These are phyloP conservation scores for Engraulis encrasicolus DNA, from an alignment of 2,113 vertebrate species.

Conservation along the genomic window DNA sequence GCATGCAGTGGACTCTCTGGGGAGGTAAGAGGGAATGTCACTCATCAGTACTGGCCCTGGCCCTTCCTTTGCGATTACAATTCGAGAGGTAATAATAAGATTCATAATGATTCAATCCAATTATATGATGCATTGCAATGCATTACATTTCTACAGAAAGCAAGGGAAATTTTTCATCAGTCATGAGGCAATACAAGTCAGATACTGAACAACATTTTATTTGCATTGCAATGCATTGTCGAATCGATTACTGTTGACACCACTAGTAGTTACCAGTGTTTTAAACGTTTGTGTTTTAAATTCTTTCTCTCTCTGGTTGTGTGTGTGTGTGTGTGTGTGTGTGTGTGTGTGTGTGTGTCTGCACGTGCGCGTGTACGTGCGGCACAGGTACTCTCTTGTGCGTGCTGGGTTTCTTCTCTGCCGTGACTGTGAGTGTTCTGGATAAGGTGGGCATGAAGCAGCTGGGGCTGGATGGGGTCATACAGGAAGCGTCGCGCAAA, in stretches of 20 bases:
- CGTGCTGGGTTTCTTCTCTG: constrained; percentile 75
- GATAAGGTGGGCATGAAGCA: constrained; percentile 81
- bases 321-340: constrained; percentile 26
- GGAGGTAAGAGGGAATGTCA: constrained; percentile 62
- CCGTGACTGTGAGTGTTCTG: constrained; percentile 72
- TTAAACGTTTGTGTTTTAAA: too few species aligned
- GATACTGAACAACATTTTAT: not conserved
- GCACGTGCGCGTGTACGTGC: not conserved
- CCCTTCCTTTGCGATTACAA: too few species aligned
- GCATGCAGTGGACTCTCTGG: constrained; percentile 84
- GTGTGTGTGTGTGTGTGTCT: constrained; percentile 27
- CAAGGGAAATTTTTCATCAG: too few species aligned
- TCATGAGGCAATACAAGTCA: too few species aligned
- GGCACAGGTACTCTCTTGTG: constrained; percentile 75
- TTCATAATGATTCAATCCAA: too few species aligned
- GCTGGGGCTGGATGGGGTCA: constrained; percentile 76
- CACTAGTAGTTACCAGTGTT: too few species aligned
- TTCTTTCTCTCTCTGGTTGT: constrained; percentile 11
- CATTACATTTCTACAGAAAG: too few species aligned
- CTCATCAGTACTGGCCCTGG: too few species aligned
- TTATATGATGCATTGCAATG: too few species aligned
- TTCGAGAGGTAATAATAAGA: too few species aligned
- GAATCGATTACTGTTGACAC: too few species aligned
- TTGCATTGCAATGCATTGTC: too few species aligned
- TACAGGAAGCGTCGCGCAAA: constrained; percentile 80